Evolutionary conservation across 2,888 invertebrate species (phyloP), one percentile per base, ranked within the genome.

Genomic region (Tetanocera ferruginea): DNA sequence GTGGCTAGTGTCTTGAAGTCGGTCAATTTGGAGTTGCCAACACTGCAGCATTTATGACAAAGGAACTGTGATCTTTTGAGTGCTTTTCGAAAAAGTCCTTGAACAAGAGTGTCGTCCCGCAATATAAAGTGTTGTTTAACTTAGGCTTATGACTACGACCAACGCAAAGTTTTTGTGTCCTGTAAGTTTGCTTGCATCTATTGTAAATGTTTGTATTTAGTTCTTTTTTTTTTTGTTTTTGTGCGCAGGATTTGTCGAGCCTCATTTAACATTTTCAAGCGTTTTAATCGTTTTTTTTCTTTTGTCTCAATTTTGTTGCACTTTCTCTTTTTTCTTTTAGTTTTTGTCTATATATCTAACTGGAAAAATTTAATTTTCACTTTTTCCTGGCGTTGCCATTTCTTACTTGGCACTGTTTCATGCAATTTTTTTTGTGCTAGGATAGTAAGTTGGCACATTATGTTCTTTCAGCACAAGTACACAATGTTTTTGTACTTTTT

Each of bases 201-300:
- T 62, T 28, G 43, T 34, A 23, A 43, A 43, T 43, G 19, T 67
- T 67, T 67, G 11, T 43, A 23, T 37, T 49, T 19, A 23, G 43
- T 19, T 67, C 31, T 11, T 11, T 11, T 1, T 19, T 11, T 66
- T 25, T 34, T 55, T 52, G 4, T 14, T 70, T 70, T 34, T 17
- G 28, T 43, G 55, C 17, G n/a, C 64, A 11, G 31, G 28, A 70
- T n/a, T 70, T 55, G 70, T 19, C 55, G 31, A 55, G 70, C 31
- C 52, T 55, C 70, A 70, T 70, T 70, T 70, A 70, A 28, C 31
- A 31, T 55, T 14, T 55, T 19, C 55, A 31, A 64, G 52, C 19
- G 34, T 19, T 55, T 4, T 31, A 17, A 34, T 70, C 34, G 55
- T 31, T 51, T 19, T 25, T 17, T 70, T 19, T 34, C 34, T 11